phyloP scores from a whole-genome alignment of 2,888 invertebrate genomes.

The Macrophya alboannulata region DNA sequence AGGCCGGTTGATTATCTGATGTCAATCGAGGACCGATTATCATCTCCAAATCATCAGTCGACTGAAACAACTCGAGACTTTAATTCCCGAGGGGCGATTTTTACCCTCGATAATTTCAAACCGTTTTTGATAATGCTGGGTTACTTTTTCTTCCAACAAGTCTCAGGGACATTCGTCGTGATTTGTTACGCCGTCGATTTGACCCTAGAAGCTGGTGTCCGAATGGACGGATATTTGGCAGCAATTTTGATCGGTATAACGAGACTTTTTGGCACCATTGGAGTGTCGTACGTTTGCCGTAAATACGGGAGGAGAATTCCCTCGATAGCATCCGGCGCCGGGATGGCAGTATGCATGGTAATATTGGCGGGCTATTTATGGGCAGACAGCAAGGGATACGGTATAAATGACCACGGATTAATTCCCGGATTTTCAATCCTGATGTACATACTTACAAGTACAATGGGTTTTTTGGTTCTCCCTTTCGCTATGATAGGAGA shows the following conservation, averaged over 20 bases:
- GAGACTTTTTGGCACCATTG: conserved; percentile 79
- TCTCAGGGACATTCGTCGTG: conserved; percentile 82
- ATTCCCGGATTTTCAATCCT: conserved; percentile 80
- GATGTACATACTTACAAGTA: conserved; percentile 81
- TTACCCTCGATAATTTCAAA: conserved; percentile 68
- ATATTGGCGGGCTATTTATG: conserved; percentile 80
- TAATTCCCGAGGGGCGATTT: background rate
- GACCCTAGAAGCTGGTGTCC: conserved; percentile 80
- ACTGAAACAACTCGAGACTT: background rate
- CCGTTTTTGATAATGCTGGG: conserved; percentile 81
- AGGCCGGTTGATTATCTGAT: conserved; percentile 65
- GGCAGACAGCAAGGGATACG: conserved; percentile 69
- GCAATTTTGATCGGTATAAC: conserved; percentile 82
- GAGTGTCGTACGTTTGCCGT: conserved; percentile 81
- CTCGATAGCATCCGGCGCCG: conserved; percentile 83
- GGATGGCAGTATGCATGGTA: conserved; percentile 82
- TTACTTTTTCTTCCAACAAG: conserved; percentile 84
- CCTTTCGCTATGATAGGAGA: conserved; percentile 84
- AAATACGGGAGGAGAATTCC: conserved; percentile 83
- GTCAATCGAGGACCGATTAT: conserved; percentile 60
- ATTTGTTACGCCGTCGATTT: conserved; percentile 83
- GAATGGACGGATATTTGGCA: conserved; percentile 80
- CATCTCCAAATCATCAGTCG: background rate
- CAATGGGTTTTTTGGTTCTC: conserved; percentile 82
- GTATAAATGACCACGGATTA: conserved; percentile 68